Base-by-base conservation (phyloP, 2,888 invertebrate species). In the Oxyscelio sp. region DNA sequence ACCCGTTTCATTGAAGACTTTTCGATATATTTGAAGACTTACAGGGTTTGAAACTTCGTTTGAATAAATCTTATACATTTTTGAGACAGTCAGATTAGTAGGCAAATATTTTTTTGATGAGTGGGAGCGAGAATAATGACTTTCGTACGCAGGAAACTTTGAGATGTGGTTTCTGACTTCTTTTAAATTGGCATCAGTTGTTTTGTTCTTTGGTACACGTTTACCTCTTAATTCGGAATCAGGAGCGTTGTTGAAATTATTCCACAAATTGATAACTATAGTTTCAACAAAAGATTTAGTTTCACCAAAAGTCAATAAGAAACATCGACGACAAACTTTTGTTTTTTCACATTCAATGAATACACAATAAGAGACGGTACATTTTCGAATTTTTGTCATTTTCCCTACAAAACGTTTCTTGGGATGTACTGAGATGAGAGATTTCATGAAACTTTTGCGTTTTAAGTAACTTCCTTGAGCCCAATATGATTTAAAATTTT, bases 71-170 rank as follows among this genome's bases (percentile, higher is more conserved):
- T 66, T 0, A 61, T 77, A 34, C 77, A 77, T 83, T 11, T 27
- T 65, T 9, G 21, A 21, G 6, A 77, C 24, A 24, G 73, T 70
- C 22, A 82, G 70, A 34, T 68, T 70, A 11, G 40, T 9, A 8
- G 63, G 34, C 50, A 75, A 52, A 50, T 82, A 85, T 56, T 80
- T 85, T 22, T 80, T 79, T 0, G 34, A 71, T 17, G 59, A 45
- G 45, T 80, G 80, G 27, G 54, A n/a, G 11, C 71, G 19, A 0
- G 80, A 80, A 19, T 85, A 85, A 19, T 83, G 85, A 21, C 79
- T 77, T 19, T 77, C 85, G 27, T 80, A 83, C 4, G 77, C 74
- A 11, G 78, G 70, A 15, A 68, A 78, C 15, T 78, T 70, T 13
- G 70, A 52, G 15, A 70, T 78, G 22, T 78, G 70, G 1, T 22